Percentiles rank a stretch among this genome's conserved stretches.
These are phyloP conservation scores for Dynastes hyllus DNA, from an alignment of 2,888 invertebrate genomes.

Conservation along the genomic window DNA sequence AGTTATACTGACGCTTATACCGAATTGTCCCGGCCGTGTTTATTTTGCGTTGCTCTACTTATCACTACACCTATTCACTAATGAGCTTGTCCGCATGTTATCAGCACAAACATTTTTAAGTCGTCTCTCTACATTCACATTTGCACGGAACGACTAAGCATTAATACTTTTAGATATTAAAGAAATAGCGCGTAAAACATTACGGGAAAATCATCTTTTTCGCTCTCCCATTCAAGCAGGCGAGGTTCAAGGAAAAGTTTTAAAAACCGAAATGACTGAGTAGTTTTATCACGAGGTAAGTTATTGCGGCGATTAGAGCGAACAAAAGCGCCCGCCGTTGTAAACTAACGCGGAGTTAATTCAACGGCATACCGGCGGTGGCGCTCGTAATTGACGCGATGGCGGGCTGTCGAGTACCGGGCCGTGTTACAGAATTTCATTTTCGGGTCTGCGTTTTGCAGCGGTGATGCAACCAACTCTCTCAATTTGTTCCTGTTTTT, in stretches of 20 bases:
- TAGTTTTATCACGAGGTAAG: constrained; percentile 27
- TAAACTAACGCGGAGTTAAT: constrained; percentile 14
- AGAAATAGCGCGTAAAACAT: background rate
- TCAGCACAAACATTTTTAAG: no score
- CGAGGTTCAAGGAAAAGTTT: background rate
- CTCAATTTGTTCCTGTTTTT: background rate
- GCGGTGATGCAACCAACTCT: background rate
- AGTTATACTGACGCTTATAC: no score
- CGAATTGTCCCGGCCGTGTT: no score
- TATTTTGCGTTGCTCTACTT: no score
- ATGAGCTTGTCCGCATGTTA: no score
- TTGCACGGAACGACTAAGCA: no score
- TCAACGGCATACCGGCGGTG: background rate
- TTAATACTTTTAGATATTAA: background rate
- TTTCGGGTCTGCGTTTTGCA: background rate
- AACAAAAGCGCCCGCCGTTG: constrained; percentile 10
- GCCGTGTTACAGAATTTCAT: constrained; percentile 4
- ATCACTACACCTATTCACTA: no score
- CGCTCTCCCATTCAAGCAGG: no score
- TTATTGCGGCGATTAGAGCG: constrained; percentile 8
- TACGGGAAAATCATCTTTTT: no score
- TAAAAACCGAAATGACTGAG: constrained; percentile 8
- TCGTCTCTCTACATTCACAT: no score
- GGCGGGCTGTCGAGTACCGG: background rate
- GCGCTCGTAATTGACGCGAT: constrained; percentile 12